Base-by-base conservation (phyloP, 1,140 invertebrate genomes). In the Drosophila tristis region DNA sequence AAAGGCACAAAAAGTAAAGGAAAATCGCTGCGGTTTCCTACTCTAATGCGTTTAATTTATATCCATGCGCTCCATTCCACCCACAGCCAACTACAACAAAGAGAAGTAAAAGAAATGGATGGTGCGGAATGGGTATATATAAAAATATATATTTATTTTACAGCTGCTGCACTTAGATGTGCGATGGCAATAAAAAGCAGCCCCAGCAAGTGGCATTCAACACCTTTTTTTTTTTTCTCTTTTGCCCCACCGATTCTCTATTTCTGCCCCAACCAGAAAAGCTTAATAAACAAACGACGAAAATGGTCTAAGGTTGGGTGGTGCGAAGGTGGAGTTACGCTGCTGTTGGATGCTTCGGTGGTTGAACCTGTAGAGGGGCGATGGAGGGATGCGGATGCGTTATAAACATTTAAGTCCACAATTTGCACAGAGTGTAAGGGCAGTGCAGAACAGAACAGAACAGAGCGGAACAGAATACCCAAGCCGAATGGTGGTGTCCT, bases 91-190 rank as follows among this genome's bases (percentile, higher is more conserved):
- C 48, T 73, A 72, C 68, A 79, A 79, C 70, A 68, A 73, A 85
- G 80, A 70, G 75, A 74, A 75, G 80, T 59, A 65, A 75, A 74
- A 80, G 67, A 71, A 74, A 51, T 16, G 15, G 58, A 53, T 26
- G 11, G 15, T 64, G 7, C 25, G 63, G 51, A 44, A 45, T 71
- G 65, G 51, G 43, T 59, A 72, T 75, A 84, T 39, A 87, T 82
- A 87, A 87, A 87, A 89, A 87, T 89, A 87, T 82, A 87, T 89
- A 87, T 87, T 87, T 87, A 87, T 87, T 87, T 89, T 89, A 78
- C 82, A 87, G 82, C 82, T 89, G 81, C 81, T 81, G 82, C 82
- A 87, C 82, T 87, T 87, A 87, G 82, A 87, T 80, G 73, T 66
- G 75, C 64, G 74, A 77, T 53, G 71, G 82, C 84, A 87, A 87